Evolutionary conservation across 2,888 invertebrate species (phyloP).

Genomic region (Pristionchus arcanus): DNA sequence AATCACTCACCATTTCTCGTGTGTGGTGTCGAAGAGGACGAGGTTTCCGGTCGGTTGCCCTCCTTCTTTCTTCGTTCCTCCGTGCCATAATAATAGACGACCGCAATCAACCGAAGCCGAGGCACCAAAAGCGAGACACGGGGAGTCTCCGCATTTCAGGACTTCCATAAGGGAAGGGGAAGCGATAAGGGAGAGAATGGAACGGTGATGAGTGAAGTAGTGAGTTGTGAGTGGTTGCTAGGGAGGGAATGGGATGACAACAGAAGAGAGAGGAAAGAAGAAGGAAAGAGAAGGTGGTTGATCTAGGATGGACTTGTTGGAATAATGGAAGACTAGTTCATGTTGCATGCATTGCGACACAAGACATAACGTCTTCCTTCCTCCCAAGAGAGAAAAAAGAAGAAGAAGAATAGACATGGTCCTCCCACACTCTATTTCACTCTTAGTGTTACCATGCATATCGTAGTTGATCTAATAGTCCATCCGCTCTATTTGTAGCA

Average conservation of each 20-base stretch:
- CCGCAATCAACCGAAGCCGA: constrained; percentile 30
- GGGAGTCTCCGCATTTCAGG: background rate
- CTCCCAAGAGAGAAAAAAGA: constrained; percentile 11
- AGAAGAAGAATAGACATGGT: background rate
- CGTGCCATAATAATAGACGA: constrained; percentile 49
- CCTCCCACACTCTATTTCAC: background rate
- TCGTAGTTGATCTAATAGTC: background rate
- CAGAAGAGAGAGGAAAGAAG: background rate
- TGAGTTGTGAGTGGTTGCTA: constrained; percentile 22
- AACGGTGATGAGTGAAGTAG: background rate
- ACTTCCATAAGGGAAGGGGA: constrained; percentile 9
- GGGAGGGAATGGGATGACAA: constrained; percentile 5
- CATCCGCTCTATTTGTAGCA: background rate
- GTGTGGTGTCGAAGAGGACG: constrained; percentile 40
- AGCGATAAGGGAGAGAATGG: background rate
- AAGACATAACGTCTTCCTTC: background rate
- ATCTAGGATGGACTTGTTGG: constrained; percentile 7
- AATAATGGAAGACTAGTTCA: constrained; percentile 42
- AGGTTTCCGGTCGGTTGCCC: background rate
- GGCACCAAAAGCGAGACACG: constrained; percentile 49
- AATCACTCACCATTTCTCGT: constrained; percentile 51
- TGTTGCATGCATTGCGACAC: constrained; percentile 41
- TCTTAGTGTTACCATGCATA: constrained; percentile 14
- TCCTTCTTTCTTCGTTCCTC: constrained; percentile 50
- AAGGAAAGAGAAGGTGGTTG: background rate